Conservation (phyloP, 1,140 invertebrate genomes). For the Lysiphlebus fabarum region DNA sequence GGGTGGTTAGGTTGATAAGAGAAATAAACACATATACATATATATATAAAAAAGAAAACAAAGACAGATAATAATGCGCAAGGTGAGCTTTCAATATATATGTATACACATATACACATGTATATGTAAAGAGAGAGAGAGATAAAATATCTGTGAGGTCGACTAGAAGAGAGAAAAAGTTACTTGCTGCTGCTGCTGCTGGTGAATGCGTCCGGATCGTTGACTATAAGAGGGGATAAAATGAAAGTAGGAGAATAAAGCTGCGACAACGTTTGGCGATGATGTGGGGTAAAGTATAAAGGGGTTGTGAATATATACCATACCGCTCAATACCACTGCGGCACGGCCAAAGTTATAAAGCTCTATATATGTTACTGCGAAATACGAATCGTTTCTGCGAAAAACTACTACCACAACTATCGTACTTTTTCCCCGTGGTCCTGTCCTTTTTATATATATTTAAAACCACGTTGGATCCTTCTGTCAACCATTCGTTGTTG, state of each 20-base stretch:
- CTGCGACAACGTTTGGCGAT: slow-evolving; percentile 10
- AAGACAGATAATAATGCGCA: no score
- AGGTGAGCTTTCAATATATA: no score
- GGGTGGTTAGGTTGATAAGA: no score
- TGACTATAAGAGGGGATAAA: slow-evolving; percentile 17
- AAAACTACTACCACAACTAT: slow-evolving; percentile 17
- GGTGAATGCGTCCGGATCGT: slow-evolving; percentile 8
- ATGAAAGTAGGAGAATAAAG: neutral
- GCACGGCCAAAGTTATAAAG: slow-evolving; percentile 51
- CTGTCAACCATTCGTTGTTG: neutral
- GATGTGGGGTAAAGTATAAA: slow-evolving; percentile 36
- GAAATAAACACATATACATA: no score
- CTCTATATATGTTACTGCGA: slow-evolving; percentile 25
- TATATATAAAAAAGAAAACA: no score
- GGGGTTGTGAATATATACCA: slow-evolving; percentile 35
- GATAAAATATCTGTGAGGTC: neutral
- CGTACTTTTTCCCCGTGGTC: slow-evolving; percentile 12
- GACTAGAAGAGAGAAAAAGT: neutral
- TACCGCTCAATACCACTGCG: slow-evolving; percentile 55
- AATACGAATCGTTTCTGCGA: slow-evolving; percentile 28
- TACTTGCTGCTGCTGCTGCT: no score
- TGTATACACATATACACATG: no score
- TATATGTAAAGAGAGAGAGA: slow-evolving; percentile 5
- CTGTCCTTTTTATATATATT: slow-evolving; percentile 5
- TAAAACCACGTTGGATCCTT: neutral